Base-by-base conservation (phyloP, 2,113 vertebrate species). In the Notarius quadriscutis region DNA sequence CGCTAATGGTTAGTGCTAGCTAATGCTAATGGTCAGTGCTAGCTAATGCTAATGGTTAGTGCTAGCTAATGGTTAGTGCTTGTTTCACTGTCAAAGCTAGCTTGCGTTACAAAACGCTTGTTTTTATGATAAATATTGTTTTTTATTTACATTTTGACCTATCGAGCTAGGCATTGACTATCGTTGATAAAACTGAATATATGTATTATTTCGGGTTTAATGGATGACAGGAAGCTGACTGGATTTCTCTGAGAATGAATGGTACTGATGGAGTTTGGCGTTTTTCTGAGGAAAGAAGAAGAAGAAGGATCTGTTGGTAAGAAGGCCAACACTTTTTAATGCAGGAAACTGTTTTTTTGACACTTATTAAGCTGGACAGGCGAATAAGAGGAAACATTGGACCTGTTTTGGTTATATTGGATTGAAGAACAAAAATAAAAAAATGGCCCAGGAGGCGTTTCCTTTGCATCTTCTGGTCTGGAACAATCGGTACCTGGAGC, bases 401-500 rank as follows among this genome's bases (percentile, higher is more conserved):
- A n/a, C 34, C 27, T n/a, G 34, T 62, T 48, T 62, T 1, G 83
- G 27, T 41, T 84, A 5, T 14, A 57, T 57, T 57, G 55, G 9
- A 57, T 57, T 57, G 55, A 57, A 57, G 22, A 53, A 6, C 14
- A 41, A 22, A 69, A 53, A 84, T 7, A 10, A 53, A 87, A 87
- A 89, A 89, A 96, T 96, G 94, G 95, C 95, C 88, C 93, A 95
- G 92, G 96, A 95, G 92, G 92, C 95, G 90, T 97, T 96, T 93
- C 96, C 96, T 83, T 93, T 98, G 91, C 97, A 98, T 93, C 93
- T 94, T 89, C 94, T 97, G 72, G 97, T 97, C 84, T 98, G 97
- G 97, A 96, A 96, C 91, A 97, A 97, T 91, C 95, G 95, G 91
- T 97, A 97, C 89, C 94, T 95, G 89, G 96, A 97, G 91, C 96